These are phyloP conservation scores for Anhinga anhinga DNA, from an alignment of 2,113 vertebrate genomes.

Conservation along the genomic window DNA sequence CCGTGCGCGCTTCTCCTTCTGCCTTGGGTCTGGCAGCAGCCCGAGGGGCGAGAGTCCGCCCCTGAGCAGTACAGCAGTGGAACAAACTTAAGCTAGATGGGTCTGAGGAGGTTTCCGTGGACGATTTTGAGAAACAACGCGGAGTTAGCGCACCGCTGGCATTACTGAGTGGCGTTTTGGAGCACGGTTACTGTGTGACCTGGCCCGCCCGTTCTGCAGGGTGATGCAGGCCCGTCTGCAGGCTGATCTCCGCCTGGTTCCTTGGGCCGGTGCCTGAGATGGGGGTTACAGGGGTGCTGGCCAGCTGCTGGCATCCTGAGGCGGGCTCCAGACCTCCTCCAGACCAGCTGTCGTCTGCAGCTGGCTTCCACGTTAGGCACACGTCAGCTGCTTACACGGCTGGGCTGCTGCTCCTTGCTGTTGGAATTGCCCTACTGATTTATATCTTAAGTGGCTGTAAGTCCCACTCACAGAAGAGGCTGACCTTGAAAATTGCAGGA, in stretches of 20 bases:
- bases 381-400: accelerated
- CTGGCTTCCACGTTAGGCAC: accelerated
- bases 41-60: accelerated
- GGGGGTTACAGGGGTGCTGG: too few species aligned
- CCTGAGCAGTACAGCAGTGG: background rate
- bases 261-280: accelerated
- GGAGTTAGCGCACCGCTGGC: accelerated
- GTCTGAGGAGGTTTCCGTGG: background rate
- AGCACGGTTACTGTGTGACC: accelerated
- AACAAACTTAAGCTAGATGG: accelerated
- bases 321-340: background rate
- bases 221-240: accelerated
- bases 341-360: background rate
- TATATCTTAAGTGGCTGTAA: accelerated
- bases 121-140: accelerated
- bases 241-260: accelerated
- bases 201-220: accelerated
- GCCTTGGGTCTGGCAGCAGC: background rate
- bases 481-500: background rate
- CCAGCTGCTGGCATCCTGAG: accelerated
- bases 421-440: background rate
- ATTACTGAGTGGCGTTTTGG: background rate
- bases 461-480: background rate
- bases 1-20: background rate
- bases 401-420: background rate